Evolutionary conservation across 2,797 vertebrate species (phyloP).

Genomic region (Enteromius argenteus): DNA sequence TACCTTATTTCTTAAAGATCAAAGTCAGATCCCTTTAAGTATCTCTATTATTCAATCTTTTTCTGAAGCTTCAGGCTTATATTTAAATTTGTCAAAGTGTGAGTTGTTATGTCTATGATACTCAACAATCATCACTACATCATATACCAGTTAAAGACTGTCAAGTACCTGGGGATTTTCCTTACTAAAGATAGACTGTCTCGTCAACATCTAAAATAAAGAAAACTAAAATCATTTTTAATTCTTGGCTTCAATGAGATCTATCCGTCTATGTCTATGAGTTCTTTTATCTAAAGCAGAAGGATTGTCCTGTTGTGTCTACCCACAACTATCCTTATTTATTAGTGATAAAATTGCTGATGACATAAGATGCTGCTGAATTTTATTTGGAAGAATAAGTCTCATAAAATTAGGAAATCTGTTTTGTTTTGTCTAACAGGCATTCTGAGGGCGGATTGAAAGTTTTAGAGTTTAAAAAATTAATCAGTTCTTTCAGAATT

Average conservation of each 20-base stretch:
- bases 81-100: not conserved
- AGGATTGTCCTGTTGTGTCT: not conserved
- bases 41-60: not conserved
- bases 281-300: not conserved
- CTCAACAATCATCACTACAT: not conserved
- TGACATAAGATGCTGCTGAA: not conserved
- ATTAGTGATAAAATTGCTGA: not conserved
- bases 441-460: not conserved
- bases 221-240: not conserved
- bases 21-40: not conserved
- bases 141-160: not conserved
- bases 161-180: not conserved
- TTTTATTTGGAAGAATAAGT: not conserved
- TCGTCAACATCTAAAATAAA: not conserved
- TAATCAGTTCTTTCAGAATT: not conserved
- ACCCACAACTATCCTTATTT: not conserved
- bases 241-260: not conserved
- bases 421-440: not conserved
- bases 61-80: not conserved
- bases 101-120: not conserved
- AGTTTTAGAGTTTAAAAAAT: not conserved
- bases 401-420: not conserved
- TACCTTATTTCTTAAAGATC: not conserved
- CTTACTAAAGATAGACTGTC: not conserved
- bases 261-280: not conserved